Evolutionary conservation across 2,797 vertebrate species (phyloP), one percentile per base, ranked within the genome.

Genomic region (Catamblyrhynchus diadema): DNA sequence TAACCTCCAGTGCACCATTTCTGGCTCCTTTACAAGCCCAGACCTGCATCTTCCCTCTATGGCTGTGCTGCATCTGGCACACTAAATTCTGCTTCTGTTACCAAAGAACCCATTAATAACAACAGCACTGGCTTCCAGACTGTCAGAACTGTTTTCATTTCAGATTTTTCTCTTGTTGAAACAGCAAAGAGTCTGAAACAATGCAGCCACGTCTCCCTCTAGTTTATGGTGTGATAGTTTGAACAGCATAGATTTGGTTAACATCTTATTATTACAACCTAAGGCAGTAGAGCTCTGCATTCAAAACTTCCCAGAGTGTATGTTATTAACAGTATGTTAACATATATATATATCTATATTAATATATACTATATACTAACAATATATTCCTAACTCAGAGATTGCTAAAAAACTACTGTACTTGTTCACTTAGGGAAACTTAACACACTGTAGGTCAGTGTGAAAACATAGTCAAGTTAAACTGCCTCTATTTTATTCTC

Each of bases 51-150:
- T n/a, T 86, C 25, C 23, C 30, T 66, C 72, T 27, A 8, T 3
- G 19, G 56, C 69, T 56, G 24, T 53, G 75, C 79, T 86, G 61
- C 59, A 86, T 78, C 47, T 79, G 70, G 87, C 42, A 75, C 59
- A 39, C 75, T 32, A 14, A 16, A 9, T 32, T 64, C 78, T 32
- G 28, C 65, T 65, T 62, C 61, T 74, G 2, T 81, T 89, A 75
- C 87, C 70, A 81, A 83, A 79, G 44, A 86, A 27, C 47, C 82
- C 87, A 75, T 90, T 93, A 96, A 90, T 88, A 96, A 93, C 33
- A 93, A 30, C 51, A 88, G 53, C 42, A 42, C 4, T 62, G 79
- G 80, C 51, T 86, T 90, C 87, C 77, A 93, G 77, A 41, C 66
- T 90, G 82, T 86, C 94, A 95, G 65, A 92, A 81, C 35, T 59